Conservation (phyloP, 2,113 vertebrate genomes). For the Macaca mulatta region DNA sequence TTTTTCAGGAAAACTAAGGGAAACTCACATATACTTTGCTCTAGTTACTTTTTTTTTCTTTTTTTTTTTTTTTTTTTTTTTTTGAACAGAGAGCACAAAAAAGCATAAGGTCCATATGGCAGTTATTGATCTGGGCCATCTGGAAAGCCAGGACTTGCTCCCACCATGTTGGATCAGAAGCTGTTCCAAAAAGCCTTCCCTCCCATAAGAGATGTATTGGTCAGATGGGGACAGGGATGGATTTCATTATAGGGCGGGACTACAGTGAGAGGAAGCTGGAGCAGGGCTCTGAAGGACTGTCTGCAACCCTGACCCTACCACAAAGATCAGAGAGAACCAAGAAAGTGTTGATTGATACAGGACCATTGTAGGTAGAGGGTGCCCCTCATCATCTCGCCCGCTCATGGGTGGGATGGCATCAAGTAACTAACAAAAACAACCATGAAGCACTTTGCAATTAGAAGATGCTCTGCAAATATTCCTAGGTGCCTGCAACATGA, state of each 20-base stretch:
- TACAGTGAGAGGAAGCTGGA: conserved; percentile 34
- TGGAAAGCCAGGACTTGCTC: conserved; percentile 78
- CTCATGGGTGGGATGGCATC: background rate
- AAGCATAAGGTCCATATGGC: conserved; percentile 81
- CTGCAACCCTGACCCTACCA: conserved; percentile 32
- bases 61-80: conserved; percentile 10
- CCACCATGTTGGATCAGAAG: conserved; percentile 72
- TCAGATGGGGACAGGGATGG: conserved; percentile 71
- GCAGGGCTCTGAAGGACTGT: background rate
- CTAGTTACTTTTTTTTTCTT: conserved; percentile 3
- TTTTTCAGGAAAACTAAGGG: conserved; percentile 55
- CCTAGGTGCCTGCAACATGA: background rate
- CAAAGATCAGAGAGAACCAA: conserved; percentile 37
- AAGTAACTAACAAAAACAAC: background rate
- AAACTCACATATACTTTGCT: conserved; percentile 59
- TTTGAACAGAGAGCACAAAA: conserved; percentile 55
- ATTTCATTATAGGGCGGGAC: conserved; percentile 63
- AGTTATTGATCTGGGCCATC: conserved; percentile 85
- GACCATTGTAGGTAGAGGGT: background rate
- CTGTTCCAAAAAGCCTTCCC: conserved; percentile 69
- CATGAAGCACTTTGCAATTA: background rate
- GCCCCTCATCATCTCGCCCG: rapidly evolving
- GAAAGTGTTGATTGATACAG: background rate
- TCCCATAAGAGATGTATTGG: conserved; percentile 6
- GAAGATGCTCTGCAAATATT: background rate